Evolutionary conservation across 2,888 invertebrate species (phyloP), one percentile per base, ranked within the genome.

Genomic region (Plagodis dolabraria): DNA sequence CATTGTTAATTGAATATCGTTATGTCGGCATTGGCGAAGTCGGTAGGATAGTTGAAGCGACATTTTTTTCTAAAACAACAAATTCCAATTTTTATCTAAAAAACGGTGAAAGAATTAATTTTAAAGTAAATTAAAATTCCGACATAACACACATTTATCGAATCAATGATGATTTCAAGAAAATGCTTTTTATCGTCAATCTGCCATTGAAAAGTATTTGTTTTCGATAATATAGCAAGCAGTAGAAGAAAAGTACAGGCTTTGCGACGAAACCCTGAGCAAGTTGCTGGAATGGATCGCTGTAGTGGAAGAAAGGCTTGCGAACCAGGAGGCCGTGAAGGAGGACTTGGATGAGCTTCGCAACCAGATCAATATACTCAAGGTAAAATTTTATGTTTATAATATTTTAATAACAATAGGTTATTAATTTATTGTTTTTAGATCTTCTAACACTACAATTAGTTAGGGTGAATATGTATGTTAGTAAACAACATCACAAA

Each of bases 201-300:
- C 33, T 5, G 42, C 43, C 22, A 5, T 8, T 9, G 22, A 34
- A 7, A 9, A 7, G 42, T 35, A 79, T 65, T 72, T 67, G 47
- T 48, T 60, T 62, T 84, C 76, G 53, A 71, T 72, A 73, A 71
- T 87, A 70, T 94, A 98, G 98, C 97, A 98, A 97, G 98, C 98
- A 80, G 97, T 98, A 74, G 97, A 98, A 92, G 98, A 98, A 87
- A 98, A 98, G 89, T 98, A 98, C 94, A 96, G 96, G 83, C 94
- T 97, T 76, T 98, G 98, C 89, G 97, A 97, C 86, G 97, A 98
- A 85, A 96, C 96, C 45, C 93, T 98, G 61, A 95, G 95, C 65
- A 97, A 97, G 82, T 93, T 98, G 60, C 93, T 98, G 73, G 96
- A 96, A 86, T 98, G 98, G 98, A 96, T 98, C 72, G 94, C 95